These are phyloP conservation scores for Cryptus viduatorius DNA, from an alignment of 2,888 invertebrate species.

Conservation along the genomic window DNA sequence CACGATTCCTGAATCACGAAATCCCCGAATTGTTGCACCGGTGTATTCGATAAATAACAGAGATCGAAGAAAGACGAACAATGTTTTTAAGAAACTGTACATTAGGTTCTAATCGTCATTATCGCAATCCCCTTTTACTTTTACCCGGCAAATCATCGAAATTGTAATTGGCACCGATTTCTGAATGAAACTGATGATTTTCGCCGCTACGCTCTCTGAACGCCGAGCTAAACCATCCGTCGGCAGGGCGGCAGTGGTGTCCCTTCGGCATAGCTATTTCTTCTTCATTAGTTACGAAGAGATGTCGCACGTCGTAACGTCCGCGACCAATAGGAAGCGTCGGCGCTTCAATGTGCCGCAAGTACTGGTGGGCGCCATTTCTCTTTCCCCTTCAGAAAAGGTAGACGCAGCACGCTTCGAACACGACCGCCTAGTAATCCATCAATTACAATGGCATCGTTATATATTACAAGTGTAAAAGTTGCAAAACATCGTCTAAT, in stretches of 20 bases:
- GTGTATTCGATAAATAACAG: neutral
- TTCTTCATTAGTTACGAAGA: neutral
- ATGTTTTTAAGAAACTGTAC: neutral
- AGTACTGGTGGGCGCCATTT: conserved; percentile 69
- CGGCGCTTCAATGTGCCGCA: conserved; percentile 43
- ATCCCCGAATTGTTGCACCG: neutral
- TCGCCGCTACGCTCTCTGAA: neutral
- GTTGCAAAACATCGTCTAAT: conserved; percentile 41
- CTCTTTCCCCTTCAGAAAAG: conserved; percentile 79
- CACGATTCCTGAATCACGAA: neutral
- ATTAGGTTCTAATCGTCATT: neutral
- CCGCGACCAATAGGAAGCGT: conserved; percentile 62
- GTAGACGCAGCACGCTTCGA: conserved; percentile 74
- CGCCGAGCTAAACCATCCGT: neutral
- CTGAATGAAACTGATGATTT: neutral
- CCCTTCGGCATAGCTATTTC: neutral
- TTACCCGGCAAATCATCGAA: conserved; percentile 24
- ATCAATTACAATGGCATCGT: conserved; percentile 76
- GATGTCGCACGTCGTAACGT: conserved; percentile 29
- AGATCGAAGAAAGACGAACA: neutral
- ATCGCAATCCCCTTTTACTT: neutral
- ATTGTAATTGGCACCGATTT: neutral
- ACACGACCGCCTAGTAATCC: conserved; percentile 72
- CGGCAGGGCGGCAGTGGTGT: neutral
- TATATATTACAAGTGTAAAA: conserved; percentile 58